Evolutionary conservation across 1,140 invertebrate species (phyloP), one percentile per base, ranked within the genome.

Genomic region (Venturia canescens): DNA sequence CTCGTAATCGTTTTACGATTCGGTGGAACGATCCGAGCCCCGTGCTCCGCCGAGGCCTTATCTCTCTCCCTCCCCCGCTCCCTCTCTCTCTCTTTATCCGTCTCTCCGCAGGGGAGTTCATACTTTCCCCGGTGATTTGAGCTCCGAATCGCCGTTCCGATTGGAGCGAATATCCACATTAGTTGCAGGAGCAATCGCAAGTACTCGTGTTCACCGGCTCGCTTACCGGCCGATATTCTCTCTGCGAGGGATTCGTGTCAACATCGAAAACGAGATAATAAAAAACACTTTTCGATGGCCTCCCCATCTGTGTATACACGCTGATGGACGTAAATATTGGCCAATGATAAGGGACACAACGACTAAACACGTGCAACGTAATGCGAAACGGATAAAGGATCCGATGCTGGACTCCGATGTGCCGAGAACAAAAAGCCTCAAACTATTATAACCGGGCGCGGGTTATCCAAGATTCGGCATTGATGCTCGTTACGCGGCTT

Each of bases 1-100:
- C 60, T 71, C 38, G 53, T 81, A 83, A 83, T 83, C 78, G 82
- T 71, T 83, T 83, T 83, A 83, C 82, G 78, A 83, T 80, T 78
- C 79, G 66, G 27, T n/a, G 38, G 48, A 78, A 83, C 82, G 77
- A 83, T 66, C 48, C 72, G 70, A 79, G 70, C 38, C 71, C n/a
- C 23, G 34, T 34, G 75, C n/a, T 60, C 78, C 34, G 27, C 11
- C 9, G 27, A 31, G 60, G 67, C 75, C 82, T 83, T 83, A 83
- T 83, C 82, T 80, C 23, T 27, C 11, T 63, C 16, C n/a, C 18
- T 53, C 18, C 80, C 82, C 78, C 23, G 5, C 11, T 63, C 16
- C n/a, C 18, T 53, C 18, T n/a, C 50, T 7, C 50, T 53, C 50
- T n/a, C n/a, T 44, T 44, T 44, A 44, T 53, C 50, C 15, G 13